Evolutionary conservation across 2,888 invertebrate species (phyloP), one percentile per base, ranked within the genome.

Genomic region (Archips crataeganus): DNA sequence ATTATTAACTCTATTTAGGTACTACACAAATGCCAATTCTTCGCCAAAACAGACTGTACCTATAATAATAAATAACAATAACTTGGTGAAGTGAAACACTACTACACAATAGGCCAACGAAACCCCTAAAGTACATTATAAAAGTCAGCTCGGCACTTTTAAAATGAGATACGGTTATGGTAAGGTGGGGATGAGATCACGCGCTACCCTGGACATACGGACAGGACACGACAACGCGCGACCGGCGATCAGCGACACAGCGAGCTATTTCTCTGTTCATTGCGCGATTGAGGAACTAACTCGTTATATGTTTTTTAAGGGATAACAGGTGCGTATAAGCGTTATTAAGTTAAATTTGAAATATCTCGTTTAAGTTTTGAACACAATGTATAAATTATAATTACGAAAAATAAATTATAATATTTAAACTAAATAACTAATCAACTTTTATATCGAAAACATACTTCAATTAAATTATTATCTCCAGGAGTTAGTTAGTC

Each of bases 81-180:
- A 51, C n/a, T 6, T 39, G 39, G 39, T 4, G 9, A 36, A 10
- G 34, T 51, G 47, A 51, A 51, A 51, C 64, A 47, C 63, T 47
- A 63, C 51, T 8, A 23, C 51, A 51, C 65, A 51, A 49, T 42
- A 62, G 15, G 42, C 32, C 32, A 23, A 57, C 60, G 34, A 36
- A 32, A 47, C n/a, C 32, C 34, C 15, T 36, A 36, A 39, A 65
- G 67, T 59, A 57, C n/a, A 49, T 60, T 68, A 64, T 71, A 62
- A 70, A 66, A 57, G 67, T n/a, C 63, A 60, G 66, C 68, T 70
- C 70, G 70, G 67, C 23, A 54, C 68, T 72, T 71, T 76, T 75
- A 76, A 76, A 76, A 76, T 76, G 71, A 79, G 76, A 75, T 78
- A 79, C 75, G 74, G 72, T 77, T 76, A 77, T 78, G 59, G 39